Base-by-base conservation (phyloP, 2,888 invertebrate species). In the Nephrocerus scutellatus region DNA sequence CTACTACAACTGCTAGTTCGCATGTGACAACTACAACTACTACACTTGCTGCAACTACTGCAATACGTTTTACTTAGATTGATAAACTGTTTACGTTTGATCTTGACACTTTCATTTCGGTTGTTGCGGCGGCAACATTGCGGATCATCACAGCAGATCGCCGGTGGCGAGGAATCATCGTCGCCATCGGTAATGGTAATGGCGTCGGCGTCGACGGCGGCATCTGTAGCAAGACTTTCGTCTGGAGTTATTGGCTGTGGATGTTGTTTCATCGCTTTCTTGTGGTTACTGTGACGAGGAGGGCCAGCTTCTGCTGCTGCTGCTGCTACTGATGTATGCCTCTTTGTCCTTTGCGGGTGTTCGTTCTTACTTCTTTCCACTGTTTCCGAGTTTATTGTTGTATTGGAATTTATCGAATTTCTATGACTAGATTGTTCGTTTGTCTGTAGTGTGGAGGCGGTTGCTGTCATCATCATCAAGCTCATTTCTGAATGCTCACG, bases 21-120 rank as follows among this genome's bases (percentile, higher is more conserved):
- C 7, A 37, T 51, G 36, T 55, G 51, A 15, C 55, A 56, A 23
- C 59, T 56, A 43, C 60, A 62, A 41, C 60, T 62, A 32, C 61
- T 61, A 44, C 60, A 61, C 30, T 57, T 53, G 9, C 62, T 61
- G 41, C 63, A 63, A 44, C 59, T 60, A 53, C 63, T 63, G 43
- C 53, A 53, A 42, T 56, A 57, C 41, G 35, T 53, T 51, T 9
- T 53, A 49, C 36, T 49, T 48, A 44, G 39, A 14, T 60, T 53
- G 19, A 54, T 53, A 26, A 63, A 64, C 2, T 58, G 54, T 38
- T 64, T 64, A 4, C 64, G 52, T 41, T 59, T 62, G 26, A 64
- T 64, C 36, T 58, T 51, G 6, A 62, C 62, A 34, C 59, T 57
- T 36, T 62, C 59, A 35, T 62, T 65, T 19, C 54, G 52, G 44